A percentile compares a stretch with the other conserved stretches of the same genome.
Conservation (phyloP, 2,113 vertebrate species). For the Oncorhynchus kisutch region DNA sequence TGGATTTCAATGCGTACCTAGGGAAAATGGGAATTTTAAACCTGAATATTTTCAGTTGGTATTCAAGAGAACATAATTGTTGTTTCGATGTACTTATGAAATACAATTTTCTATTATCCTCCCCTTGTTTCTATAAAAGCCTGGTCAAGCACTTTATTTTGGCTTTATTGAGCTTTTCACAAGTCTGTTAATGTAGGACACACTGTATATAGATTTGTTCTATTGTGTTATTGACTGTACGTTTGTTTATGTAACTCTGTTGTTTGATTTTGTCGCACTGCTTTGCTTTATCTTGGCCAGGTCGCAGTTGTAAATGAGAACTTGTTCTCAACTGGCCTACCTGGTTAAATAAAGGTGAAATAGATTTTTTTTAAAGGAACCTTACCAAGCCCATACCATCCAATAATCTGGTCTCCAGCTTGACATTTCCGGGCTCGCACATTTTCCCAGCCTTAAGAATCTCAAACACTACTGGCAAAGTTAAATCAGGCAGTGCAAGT, state of each 20-base stretch:
- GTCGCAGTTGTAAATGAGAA: no score
- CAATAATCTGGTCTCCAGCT: conserved; percentile 7
- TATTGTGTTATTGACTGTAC: no score
- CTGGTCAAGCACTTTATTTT: background rate
- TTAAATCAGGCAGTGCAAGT: conserved; percentile 65
- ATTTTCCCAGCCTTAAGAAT: conserved; percentile 62
- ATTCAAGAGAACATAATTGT: background rate
- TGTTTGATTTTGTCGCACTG: no score
- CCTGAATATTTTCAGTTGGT: background rate
- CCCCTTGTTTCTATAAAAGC: background rate
- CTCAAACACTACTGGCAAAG: conserved; percentile 68
- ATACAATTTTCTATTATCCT: background rate
- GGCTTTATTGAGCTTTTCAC: conserved; percentile 3
- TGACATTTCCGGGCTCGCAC: conserved; percentile 37
- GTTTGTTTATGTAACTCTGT: no score
- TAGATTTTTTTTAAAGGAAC: background rate
- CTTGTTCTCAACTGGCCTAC: no score
- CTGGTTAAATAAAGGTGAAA: no score
- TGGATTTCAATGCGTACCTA: background rate
- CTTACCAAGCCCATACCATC: conserved; percentile 10
- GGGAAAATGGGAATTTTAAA: conserved; percentile 1
- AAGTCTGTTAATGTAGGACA: background rate
- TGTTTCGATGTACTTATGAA: background rate
- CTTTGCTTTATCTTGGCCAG: no score
- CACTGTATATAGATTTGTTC: no score